A percentile compares a stretch with the other conserved stretches of the same genome.
Evolutionary conservation across 2,113 vertebrate genomes (phyloP).

Genomic region (Stegostoma tigrinum): DNA sequence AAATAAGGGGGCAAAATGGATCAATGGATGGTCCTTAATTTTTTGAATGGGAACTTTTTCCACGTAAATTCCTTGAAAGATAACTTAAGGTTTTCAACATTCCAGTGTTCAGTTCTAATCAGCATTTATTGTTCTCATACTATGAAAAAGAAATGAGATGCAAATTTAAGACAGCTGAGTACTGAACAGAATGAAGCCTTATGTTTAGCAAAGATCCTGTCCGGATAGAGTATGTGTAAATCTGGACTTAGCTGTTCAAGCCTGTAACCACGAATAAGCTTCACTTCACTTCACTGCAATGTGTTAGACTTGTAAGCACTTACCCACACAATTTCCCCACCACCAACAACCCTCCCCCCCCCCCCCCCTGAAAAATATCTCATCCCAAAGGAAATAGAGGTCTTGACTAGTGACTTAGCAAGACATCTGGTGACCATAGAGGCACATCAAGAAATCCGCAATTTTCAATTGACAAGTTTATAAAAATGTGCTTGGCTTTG

Average conservation of each 20-base stretch:
- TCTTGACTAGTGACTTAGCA: slow-evolving; percentile 32
- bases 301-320: slow-evolving; percentile 32
- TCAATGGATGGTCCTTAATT: slow-evolving; percentile 8
- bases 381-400: slow-evolving; percentile 12
- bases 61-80: slow-evolving; percentile 25
- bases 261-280: background rate
- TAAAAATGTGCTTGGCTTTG: slow-evolving; percentile 29
- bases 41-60: slow-evolving; percentile 24
- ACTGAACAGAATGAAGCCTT: slow-evolving; percentile 25
- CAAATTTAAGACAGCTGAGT: slow-evolving; percentile 32
- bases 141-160: slow-evolving; percentile 29
- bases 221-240: background rate
- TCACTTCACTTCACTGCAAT: slow-evolving; percentile 20
- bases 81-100: slow-evolving; percentile 31
- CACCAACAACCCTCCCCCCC: background rate
- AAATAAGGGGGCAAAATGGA: background rate
- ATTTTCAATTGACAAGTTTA: slow-evolving; percentile 35
- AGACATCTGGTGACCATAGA: slow-evolving; percentile 34
- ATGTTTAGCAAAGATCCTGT: slow-evolving; percentile 16
- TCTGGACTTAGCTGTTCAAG: slow-evolving; percentile 8
- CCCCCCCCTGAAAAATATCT: background rate
- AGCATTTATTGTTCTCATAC: slow-evolving; percentile 21
- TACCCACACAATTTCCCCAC: background rate
- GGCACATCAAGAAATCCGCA: slow-evolving; percentile 17
- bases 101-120: slow-evolving; percentile 27